These are phyloP conservation scores for Hylaea fasciaria DNA, from an alignment of 2,888 invertebrate genomes.

Conservation along the genomic window DNA sequence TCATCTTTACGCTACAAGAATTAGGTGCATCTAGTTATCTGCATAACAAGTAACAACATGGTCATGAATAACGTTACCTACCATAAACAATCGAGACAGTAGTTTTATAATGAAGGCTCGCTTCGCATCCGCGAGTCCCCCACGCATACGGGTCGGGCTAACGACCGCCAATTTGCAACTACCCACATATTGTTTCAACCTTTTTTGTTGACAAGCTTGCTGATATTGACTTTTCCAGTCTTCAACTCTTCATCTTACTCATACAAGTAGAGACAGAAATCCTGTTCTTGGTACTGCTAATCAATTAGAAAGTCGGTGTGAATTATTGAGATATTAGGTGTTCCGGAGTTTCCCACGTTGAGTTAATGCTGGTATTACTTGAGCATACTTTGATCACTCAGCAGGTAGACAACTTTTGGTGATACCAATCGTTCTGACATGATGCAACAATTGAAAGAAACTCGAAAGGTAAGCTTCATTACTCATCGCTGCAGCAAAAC, in stretches of 20 bases:
- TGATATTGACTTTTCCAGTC: slow-evolving; percentile 11
- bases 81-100: slow-evolving; percentile 37
- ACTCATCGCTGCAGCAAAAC: slow-evolving; percentile 27
- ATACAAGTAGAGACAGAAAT: slow-evolving; percentile 12
- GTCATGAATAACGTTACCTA: slow-evolving; percentile 30
- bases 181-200: slow-evolving; percentile 51
- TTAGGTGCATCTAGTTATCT: slow-evolving; percentile 33
- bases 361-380: slow-evolving; percentile 14
- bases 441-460: slow-evolving; percentile 24
- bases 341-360: slow-evolving; percentile 49
- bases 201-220: slow-evolving; percentile 30
- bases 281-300: slow-evolving; percentile 41
- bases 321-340: slow-evolving; percentile 50
- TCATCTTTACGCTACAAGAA: slow-evolving; percentile 30
- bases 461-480: slow-evolving; percentile 21
- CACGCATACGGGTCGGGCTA: slow-evolving; percentile 62
- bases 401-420: slow-evolving; percentile 5
- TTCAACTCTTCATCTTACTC: slow-evolving; percentile 7
- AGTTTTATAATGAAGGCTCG: slow-evolving; percentile 36
- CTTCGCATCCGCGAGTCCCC: slow-evolving; percentile 46
- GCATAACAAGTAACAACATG: slow-evolving; percentile 33
- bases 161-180: slow-evolving; percentile 67
- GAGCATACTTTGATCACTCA: slow-evolving; percentile 19
- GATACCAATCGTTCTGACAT: slow-evolving; percentile 2
- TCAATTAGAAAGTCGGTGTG: slow-evolving; percentile 57